A percentile compares a stretch with the other conserved stretches of the same genome.
These are phyloP conservation scores for Caerostris darwini DNA, from an alignment of 1,140 invertebrate species.

Conservation along the genomic window DNA sequence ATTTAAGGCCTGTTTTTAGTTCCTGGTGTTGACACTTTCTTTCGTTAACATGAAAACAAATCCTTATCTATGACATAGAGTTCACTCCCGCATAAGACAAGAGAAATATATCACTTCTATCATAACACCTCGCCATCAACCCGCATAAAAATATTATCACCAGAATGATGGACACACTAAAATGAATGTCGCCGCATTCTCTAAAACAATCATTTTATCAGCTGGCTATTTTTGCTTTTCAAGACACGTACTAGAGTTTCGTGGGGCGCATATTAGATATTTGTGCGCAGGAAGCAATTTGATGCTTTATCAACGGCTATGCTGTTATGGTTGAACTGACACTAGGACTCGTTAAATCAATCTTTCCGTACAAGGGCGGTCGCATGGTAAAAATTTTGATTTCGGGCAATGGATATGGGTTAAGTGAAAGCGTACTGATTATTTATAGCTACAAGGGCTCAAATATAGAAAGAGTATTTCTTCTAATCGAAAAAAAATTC, in stretches of 20 bases:
- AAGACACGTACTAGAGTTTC: constrained; percentile 57
- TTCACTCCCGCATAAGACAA: background rate
- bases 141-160: constrained; percentile 50
- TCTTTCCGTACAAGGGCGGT: constrained; percentile 26
- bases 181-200: constrained; percentile 57
- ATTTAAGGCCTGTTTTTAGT: background rate
- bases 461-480: constrained; percentile 34
- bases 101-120: constrained; percentile 20
- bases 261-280: constrained; percentile 45
- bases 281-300: constrained; percentile 14
- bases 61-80: background rate
- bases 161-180: constrained; percentile 15
- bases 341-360: constrained; percentile 58
- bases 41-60: background rate
- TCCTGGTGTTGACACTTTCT: background rate
- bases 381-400: constrained; percentile 2
- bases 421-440: constrained; percentile 18
- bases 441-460: background rate
- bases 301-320: constrained; percentile 30
- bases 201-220: constrained; percentile 57
- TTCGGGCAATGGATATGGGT: constrained; percentile 8
- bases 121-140: constrained; percentile 27
- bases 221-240: background rate
- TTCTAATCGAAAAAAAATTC: background rate
- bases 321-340: constrained; percentile 43